phyloP scores from a whole-genome alignment of 2,888 invertebrate genomes.

The Craniophora ligustri region DNA sequence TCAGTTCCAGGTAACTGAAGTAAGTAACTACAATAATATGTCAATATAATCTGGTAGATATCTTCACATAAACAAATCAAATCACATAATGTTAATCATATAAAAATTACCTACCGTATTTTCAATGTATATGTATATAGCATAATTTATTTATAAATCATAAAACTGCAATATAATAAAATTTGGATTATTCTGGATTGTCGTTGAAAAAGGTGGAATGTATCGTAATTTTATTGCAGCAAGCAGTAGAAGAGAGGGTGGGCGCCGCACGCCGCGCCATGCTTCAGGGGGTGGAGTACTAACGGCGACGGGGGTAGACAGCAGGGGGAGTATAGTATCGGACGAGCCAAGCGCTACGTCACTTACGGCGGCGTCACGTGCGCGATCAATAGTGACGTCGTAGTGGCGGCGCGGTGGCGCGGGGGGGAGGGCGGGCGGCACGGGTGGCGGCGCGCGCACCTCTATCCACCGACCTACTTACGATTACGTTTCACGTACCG shows the following conservation, averaged over 20 bases:
- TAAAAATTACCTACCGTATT: neutral
- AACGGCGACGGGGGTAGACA: slow-evolving; percentile 54
- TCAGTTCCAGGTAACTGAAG: slow-evolving; percentile 60
- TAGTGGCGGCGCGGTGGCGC: slow-evolving; percentile 55
- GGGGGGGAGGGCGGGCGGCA: slow-evolving; percentile 26
- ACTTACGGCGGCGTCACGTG: slow-evolving; percentile 87
- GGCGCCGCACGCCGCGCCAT: slow-evolving; percentile 25
- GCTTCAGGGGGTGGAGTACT: slow-evolving; percentile 41
- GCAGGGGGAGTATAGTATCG: slow-evolving; percentile 74
- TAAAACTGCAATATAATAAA: slow-evolving; percentile 14
- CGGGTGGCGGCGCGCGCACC: slow-evolving; percentile 78
- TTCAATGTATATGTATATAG: no score
- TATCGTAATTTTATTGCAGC: slow-evolving; percentile 50
- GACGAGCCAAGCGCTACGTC: slow-evolving; percentile 81
- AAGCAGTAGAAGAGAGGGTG: slow-evolving; percentile 62
- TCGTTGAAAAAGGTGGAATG: slow-evolving; percentile 43
- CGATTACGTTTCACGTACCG: slow-evolving; percentile 84
- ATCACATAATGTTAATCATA: no score
- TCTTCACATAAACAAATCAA: slow-evolving; percentile 25
- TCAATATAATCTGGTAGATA: slow-evolving; percentile 25
- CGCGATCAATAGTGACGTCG: slow-evolving; percentile 87
- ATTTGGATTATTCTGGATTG: slow-evolving; percentile 26
- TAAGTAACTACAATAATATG: slow-evolving; percentile 43
- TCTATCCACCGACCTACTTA: slow-evolving; percentile 81
- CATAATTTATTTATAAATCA: no score